Conservation (phyloP, 2,113 vertebrate species). For the Electrona antarctica region DNA sequence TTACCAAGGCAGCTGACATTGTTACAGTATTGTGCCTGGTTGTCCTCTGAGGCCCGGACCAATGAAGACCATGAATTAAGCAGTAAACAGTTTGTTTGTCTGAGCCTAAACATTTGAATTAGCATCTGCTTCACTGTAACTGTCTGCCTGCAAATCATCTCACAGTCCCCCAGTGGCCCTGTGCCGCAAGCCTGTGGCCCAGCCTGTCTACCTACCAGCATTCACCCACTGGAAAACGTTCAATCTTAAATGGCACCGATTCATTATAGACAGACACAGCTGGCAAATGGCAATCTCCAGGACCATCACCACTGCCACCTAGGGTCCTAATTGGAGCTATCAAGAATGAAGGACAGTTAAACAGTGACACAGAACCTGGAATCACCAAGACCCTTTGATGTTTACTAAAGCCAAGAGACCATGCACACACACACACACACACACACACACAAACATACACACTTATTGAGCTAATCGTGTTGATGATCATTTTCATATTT, state of each 20-base stretch:
- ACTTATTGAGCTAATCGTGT: no score
- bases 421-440: no score
- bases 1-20: conserved; percentile 36
- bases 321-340: conserved; percentile 32
- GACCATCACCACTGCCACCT: conserved; percentile 18
- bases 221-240: conserved; percentile 29
- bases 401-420: no score
- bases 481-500: no score
- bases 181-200: not conserved
- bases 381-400: conserved; percentile 7
- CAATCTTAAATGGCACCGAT: conserved; percentile 20
- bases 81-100: conserved; percentile 55
- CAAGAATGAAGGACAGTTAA: conserved; percentile 22
- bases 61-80: conserved; percentile 38
- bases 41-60: conserved; percentile 13
- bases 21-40: conserved; percentile 23
- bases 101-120: conserved; percentile 54
- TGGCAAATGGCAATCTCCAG: conserved; percentile 1
- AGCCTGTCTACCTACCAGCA: conserved; percentile 33
- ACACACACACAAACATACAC: no score
- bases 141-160: conserved; percentile 35
- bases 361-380: conserved; percentile 7
- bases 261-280: conserved; percentile 26
- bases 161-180: conserved; percentile 25
- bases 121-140: conserved; percentile 35